phyloP scores from a whole-genome alignment of 2,888 invertebrate species.

The Dryomyza anilis region DNA sequence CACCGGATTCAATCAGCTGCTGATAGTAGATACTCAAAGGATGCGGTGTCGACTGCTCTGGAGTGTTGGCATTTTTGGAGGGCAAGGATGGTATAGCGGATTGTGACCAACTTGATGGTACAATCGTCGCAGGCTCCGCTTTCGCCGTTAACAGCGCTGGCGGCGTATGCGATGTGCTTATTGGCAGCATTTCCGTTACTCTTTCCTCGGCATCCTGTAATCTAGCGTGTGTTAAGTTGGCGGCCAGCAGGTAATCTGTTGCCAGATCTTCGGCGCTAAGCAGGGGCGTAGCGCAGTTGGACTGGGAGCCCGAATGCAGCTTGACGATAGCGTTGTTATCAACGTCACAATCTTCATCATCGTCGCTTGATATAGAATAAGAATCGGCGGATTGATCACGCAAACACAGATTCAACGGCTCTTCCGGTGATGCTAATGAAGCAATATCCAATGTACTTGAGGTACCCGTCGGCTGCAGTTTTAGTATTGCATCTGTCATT shows the following conservation, averaged over 20 bases:
- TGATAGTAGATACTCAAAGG: slow-evolving; percentile 81
- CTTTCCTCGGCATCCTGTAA: too few relatives aligned
- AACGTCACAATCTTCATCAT: too few relatives aligned
- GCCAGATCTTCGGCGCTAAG: slow-evolving; percentile 41
- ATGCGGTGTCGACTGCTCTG: slow-evolving; percentile 74
- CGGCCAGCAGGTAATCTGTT: slow-evolving; percentile 44
- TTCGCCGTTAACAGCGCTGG: slow-evolving; percentile 56
- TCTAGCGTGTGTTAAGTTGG: slow-evolving; percentile 60
- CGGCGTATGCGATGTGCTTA: slow-evolving; percentile 5
- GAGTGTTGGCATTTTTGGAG: neutral
- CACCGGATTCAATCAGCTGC: slow-evolving; percentile 67
- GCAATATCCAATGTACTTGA: neutral
- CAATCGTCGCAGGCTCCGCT: slow-evolving; percentile 41
- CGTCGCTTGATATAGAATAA: slow-evolving; percentile 55
- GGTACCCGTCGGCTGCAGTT: too few relatives aligned
- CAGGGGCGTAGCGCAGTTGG: slow-evolving; percentile 48
- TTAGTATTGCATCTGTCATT: too few relatives aligned
- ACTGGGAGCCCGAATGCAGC: slow-evolving; percentile 30
- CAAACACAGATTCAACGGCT: slow-evolving; percentile 83
- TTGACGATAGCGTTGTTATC: slow-evolving; percentile 30
- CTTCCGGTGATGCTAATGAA: slow-evolving; percentile 60
- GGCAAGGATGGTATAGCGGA: neutral
- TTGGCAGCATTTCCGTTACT: too few relatives aligned
- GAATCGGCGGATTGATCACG: slow-evolving; percentile 65
- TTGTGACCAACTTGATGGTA: neutral